These are phyloP conservation scores for Drosophila bocki DNA, from an alignment of 1,140 invertebrate genomes.

Conservation along the genomic window DNA sequence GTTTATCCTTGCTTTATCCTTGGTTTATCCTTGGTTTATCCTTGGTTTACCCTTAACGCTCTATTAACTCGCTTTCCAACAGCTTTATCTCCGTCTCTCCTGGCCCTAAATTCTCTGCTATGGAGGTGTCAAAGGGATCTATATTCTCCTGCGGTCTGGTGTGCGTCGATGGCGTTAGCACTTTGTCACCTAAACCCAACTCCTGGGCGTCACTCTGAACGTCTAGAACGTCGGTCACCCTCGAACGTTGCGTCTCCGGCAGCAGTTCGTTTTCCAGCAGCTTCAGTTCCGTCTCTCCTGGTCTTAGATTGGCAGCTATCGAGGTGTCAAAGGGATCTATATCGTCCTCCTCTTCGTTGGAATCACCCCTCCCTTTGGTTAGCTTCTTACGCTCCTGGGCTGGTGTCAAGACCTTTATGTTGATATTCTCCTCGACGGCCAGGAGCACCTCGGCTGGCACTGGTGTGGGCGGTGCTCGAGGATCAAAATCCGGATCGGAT, in stretches of 20 bases:
- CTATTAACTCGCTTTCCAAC: conserved; percentile 90
- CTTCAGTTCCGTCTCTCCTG: conserved; percentile 91
- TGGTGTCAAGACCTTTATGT: conserved; percentile 89
- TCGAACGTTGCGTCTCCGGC: conserved; percentile 61
- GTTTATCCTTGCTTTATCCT: neutral
- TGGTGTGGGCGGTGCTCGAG: conserved; percentile 86
- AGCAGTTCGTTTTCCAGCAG: conserved; percentile 86
- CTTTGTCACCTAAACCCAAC: conserved; percentile 81
- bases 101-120: conserved; percentile 90
- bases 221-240: conserved; percentile 75
- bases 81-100: conserved; percentile 92
- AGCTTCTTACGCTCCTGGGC: conserved; percentile 83
- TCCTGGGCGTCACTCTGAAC: conserved; percentile 83
- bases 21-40: conserved; percentile 9
- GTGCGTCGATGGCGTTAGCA: conserved; percentile 78
- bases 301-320: conserved; percentile 89
- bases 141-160: conserved; percentile 82
- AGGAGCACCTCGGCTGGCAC: conserved; percentile 86
- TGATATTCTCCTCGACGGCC: conserved; percentile 88
- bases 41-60: conserved; percentile 60
- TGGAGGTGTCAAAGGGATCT: conserved; percentile 93
- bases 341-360: conserved; percentile 45
- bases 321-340: conserved; percentile 93
- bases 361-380: conserved; percentile 27
- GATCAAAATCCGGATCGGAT: conserved; percentile 87